These are phyloP conservation scores for Sweltsa coloradensis DNA, from an alignment of 1,140 invertebrate species.

Conservation along the genomic window DNA sequence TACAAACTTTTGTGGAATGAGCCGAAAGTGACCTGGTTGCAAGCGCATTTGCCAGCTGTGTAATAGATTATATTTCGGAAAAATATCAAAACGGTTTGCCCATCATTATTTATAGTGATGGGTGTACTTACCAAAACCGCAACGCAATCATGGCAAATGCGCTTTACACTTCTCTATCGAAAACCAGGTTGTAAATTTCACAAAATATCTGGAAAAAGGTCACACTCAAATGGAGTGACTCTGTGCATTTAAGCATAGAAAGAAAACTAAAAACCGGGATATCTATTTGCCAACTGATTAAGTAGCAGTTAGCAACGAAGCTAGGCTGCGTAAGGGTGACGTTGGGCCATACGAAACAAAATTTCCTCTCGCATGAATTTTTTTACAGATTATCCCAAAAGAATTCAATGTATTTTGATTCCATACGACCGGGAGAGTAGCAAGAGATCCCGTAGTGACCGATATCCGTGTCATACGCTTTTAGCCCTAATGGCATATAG, in stretches of 20 bases:
- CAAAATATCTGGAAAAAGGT: slow-evolving; percentile 23
- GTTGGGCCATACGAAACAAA: too few relatives aligned
- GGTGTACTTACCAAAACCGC: slow-evolving; percentile 10
- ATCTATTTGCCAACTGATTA: slow-evolving; percentile 16
- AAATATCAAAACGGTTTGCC: slow-evolving; percentile 2
- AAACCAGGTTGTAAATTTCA: slow-evolving; percentile 16
- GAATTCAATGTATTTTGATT: too few relatives aligned
- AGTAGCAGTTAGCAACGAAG: slow-evolving; percentile 8
- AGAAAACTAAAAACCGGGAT: slow-evolving; percentile 7
- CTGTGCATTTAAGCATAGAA: slow-evolving; percentile 9
- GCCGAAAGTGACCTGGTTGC: too few relatives aligned
- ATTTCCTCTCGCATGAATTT: too few relatives aligned
- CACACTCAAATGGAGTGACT: slow-evolving; percentile 19
- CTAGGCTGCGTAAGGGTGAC: too few relatives aligned
- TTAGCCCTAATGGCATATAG: too few relatives aligned
- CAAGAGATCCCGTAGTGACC: too few relatives aligned
- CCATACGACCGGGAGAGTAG: too few relatives aligned
- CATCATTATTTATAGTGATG: slow-evolving; percentile 17
- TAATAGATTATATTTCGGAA: slow-evolving; percentile 11
- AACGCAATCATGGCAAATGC: slow-evolving; percentile 21
- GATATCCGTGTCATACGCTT: too few relatives aligned
- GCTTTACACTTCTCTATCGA: slow-evolving; percentile 13
- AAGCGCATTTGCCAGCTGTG: slow-evolving; percentile 16
- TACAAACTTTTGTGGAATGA: slow-evolving; percentile 8
- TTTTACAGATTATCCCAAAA: too few relatives aligned